Evolutionary conservation across 2,797 vertebrate genomes (phyloP).

Genomic region (Schizothorax lantsangensis): DNA sequence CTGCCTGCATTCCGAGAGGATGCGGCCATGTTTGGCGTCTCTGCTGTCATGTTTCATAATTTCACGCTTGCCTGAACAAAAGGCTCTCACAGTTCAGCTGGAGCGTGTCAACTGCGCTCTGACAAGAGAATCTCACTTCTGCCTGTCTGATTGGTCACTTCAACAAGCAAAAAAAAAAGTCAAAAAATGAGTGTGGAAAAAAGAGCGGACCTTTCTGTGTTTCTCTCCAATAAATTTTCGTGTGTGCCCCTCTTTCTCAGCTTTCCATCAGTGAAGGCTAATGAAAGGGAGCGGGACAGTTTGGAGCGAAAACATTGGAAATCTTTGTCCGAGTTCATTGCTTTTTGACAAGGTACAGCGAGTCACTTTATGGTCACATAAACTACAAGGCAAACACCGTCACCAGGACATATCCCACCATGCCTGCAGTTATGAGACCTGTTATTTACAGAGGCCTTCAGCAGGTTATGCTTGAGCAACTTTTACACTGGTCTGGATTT

Average conservation of each 20-base stretch:
- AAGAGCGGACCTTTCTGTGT: slow-evolving; percentile 27
- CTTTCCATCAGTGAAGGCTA: slow-evolving; percentile 63
- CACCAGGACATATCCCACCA: slow-evolving; percentile 40
- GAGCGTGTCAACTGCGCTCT: slow-evolving; percentile 59
- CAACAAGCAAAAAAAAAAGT: slow-evolving; percentile 39
- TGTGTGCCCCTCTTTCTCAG: slow-evolving; percentile 23
- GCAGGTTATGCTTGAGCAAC: slow-evolving; percentile 34
- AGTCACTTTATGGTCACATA: slow-evolving; percentile 60
- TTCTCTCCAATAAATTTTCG: slow-evolving; percentile 57
- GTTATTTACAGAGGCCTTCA: slow-evolving; percentile 54
- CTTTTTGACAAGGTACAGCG: slow-evolving; percentile 59
- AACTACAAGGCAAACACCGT: slow-evolving; percentile 48
- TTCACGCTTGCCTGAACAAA: slow-evolving; percentile 65
- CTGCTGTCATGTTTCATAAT: slow-evolving; percentile 64
- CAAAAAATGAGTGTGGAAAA: slow-evolving; percentile 19
- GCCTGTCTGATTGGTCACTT: slow-evolving; percentile 62
- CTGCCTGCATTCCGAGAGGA: slow-evolving; percentile 39
- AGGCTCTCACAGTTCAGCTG: slow-evolving; percentile 62
- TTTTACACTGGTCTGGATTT: slow-evolving; percentile 49
- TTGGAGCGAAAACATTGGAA: slow-evolving; percentile 60
- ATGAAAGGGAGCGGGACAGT: slow-evolving; percentile 62
- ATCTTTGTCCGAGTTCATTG: slow-evolving; percentile 55
- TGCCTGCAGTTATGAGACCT: slow-evolving; percentile 44
- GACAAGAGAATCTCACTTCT: slow-evolving; percentile 60
- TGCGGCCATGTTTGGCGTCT: slow-evolving; percentile 55